Conservation (phyloP, 2,888 invertebrate genomes). For the Synergus japonicus region DNA sequence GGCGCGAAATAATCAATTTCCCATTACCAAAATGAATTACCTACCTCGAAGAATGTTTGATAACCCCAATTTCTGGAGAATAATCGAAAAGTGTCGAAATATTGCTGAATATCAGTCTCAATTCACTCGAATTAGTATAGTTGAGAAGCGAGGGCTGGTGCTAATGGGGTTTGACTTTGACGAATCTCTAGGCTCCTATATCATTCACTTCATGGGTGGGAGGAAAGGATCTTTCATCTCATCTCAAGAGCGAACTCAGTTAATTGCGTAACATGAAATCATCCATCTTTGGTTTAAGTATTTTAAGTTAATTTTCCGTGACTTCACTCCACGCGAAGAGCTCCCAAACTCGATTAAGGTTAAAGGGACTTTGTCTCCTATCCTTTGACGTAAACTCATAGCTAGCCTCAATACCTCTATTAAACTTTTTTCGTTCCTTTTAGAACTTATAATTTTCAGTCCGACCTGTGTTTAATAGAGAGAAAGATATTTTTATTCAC, state of each 20-base stretch:
- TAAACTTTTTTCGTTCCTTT: neutral
- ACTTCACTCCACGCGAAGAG: conserved; percentile 3
- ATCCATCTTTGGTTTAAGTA: conserved; percentile 28
- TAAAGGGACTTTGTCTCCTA: neutral
- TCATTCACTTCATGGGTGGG: conserved; percentile 6
- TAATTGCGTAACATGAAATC: conserved; percentile 18
- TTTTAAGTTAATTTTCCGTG: conserved; percentile 25
- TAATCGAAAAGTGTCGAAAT: conserved; percentile 48
- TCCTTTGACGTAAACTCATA: neutral
- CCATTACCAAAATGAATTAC: neutral
- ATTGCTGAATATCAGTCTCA: conserved; percentile 53
- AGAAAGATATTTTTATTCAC: neutral
- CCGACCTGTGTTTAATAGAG: neutral
- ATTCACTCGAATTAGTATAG: conserved; percentile 63
- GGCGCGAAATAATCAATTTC: neutral
- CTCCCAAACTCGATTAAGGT: conserved; percentile 7
- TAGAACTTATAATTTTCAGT: neutral
- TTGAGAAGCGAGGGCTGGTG: conserved; percentile 59
- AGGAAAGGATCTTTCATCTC: conserved; percentile 27
- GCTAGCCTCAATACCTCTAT: neutral
- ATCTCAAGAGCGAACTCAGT: conserved; percentile 13
- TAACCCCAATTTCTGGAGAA: neutral
- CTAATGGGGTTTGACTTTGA: conserved; percentile 73
- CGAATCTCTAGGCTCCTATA: conserved; percentile 65
- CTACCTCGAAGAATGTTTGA: neutral